Percentiles rank a stretch among this genome's conserved stretches.
These are phyloP conservation scores for Acestrorhynchus altus DNA, from an alignment of 2,797 vertebrate genomes.

Conservation along the genomic window DNA sequence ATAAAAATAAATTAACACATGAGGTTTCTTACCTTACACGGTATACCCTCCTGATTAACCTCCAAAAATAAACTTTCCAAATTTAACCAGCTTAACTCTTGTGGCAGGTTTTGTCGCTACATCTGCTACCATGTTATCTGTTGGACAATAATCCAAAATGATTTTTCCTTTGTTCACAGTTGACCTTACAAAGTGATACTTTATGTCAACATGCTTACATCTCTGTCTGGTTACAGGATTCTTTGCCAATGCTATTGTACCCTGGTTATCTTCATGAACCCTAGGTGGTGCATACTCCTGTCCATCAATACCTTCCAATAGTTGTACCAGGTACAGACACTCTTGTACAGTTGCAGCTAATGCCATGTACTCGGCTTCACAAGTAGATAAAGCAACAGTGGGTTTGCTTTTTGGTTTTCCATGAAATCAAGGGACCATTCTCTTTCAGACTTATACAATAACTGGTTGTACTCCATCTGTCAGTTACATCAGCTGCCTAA, in stretches of 20 bases:
- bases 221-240: conserved; percentile 10
- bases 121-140: neutral
- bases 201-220: conserved; percentile 10
- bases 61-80: neutral
- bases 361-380: conserved; percentile 6
- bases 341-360: conserved; percentile 21
- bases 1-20: too few species aligned
- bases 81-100: neutral
- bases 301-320: too few species aligned
- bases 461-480: neutral
- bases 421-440: neutral
- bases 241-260: neutral
- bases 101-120: neutral
- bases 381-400: conserved; percentile 1
- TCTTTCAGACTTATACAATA: conserved; percentile 11
- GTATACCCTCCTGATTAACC: too few species aligned
- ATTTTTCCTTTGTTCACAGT: neutral
- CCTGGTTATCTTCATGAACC: neutral
- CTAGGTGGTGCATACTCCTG: neutral
- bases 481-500: neutral
- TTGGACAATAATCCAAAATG: conserved; percentile 10
- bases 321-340: conserved; percentile 27
- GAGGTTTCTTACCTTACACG: too few species aligned
- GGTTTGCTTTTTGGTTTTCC: conserved; percentile 12
- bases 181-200: conserved; percentile 17